Base-by-base conservation (phyloP, 2,888 invertebrate genomes). In the Melieria picta region DNA sequence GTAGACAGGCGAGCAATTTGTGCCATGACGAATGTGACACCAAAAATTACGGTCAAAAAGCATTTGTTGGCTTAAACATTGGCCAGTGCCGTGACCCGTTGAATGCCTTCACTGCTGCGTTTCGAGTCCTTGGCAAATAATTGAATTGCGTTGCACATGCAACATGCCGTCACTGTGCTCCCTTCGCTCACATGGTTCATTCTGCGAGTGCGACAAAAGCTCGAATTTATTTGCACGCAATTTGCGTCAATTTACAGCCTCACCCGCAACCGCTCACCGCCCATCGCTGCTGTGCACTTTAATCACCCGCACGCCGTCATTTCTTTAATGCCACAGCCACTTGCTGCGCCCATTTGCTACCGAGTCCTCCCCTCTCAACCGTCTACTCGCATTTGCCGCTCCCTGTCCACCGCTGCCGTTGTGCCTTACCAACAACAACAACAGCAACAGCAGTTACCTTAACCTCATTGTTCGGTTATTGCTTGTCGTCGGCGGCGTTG, bases 401-500 rank as follows among this genome's bases (percentile, higher is more conserved):
- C 58, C 67, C 61, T 65, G 57, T 60, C 61, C 67, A 45, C 61
- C 48, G 42, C 11, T n/a, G 11, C 11, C n/a, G 1, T 13, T 30
- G 55, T 52, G 16, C 52, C 30, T 50, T 43, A 65, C 52, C n/a
- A 57, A 46, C 42, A 7, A 47, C 42, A 7, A 47, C 63, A 70
- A 56, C 58, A 13, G 42, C 57, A 70, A 56, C 58, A 13, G 42
- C 6, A 60, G 66, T 65, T 69, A 60, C 60, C 72, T 72, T 64
- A 64, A 63, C 66, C 52, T 58, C 63, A 60, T 48, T 66, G 45
- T 52, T 67, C 61, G 50, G 11, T 57, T 65, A 56, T 55, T 65
- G 30, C n/a, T 9, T 11, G 13, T 4, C 13, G 16, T n/a, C 50
- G 55, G 47, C 47, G 52, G 43, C 62, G 57, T 65, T 60, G 61